phyloP scores from a whole-genome alignment of 2,113 vertebrate species.

The Vulpes ferrilata region DNA sequence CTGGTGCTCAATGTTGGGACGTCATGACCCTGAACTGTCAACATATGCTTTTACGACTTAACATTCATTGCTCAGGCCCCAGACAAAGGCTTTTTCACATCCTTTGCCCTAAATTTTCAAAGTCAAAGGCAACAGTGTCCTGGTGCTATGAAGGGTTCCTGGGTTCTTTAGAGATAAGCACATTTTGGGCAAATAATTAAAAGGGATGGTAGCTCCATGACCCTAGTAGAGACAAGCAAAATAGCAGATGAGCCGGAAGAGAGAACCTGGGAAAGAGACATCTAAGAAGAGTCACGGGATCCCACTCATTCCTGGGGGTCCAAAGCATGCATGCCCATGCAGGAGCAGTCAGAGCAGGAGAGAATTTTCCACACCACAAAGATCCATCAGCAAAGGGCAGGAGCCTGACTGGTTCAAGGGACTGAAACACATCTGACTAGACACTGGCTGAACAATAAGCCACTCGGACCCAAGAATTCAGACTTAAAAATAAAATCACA shows the following conservation, averaged over 20 bases:
- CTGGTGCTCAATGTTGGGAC: accelerated
- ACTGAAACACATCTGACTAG: neutral
- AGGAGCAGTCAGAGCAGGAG: neutral
- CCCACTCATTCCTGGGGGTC: neutral
- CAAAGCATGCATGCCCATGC: neutral
- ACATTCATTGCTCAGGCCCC: neutral
- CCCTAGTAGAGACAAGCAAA: neutral
- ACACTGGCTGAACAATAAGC: neutral
- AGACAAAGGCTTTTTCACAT: neutral
- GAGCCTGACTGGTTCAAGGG: neutral
- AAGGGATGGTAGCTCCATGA: neutral
- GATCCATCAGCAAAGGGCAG: neutral
- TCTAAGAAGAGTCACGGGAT: neutral
- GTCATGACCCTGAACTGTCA: accelerated
- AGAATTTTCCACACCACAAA: neutral
- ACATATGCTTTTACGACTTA: accelerated
- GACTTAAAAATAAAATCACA: neutral
- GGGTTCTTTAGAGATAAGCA: neutral
- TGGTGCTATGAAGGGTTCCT: neutral
- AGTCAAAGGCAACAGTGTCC: neutral
- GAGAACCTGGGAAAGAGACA: neutral
- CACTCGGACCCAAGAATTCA: neutral
- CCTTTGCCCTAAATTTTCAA: neutral
- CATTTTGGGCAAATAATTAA: neutral
- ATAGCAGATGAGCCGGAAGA: neutral